Percentiles rank a stretch among this genome's conserved stretches.
Conservation (phyloP, 2,113 vertebrate species). For the Dendrocopos noguchii region DNA sequence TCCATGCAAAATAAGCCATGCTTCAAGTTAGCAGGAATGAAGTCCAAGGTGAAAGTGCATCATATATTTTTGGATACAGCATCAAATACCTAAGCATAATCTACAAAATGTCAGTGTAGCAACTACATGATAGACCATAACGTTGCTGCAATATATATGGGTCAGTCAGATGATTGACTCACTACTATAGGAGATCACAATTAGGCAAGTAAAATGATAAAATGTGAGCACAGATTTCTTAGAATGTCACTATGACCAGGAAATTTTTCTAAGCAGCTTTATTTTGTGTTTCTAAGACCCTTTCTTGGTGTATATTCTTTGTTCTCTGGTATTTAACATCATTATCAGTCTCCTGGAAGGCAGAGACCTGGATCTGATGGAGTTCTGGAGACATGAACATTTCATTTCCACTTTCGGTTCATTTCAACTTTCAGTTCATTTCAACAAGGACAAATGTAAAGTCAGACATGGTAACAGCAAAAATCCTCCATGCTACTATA, state of each 20-base stretch:
- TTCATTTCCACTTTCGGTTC: conserved; percentile 31
- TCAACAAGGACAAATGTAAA: conserved; percentile 27
- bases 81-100: neutral
- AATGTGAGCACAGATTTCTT: neutral
- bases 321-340: neutral
- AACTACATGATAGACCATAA: neutral
- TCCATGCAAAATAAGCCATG: neutral
- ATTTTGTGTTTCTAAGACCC: neutral
- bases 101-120: neutral
- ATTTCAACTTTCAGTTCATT: conserved; percentile 25
- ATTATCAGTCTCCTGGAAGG: conserved; percentile 37
- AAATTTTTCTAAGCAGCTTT: neutral
- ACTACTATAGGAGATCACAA: neutral
- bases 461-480: conserved; percentile 18
- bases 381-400: neutral
- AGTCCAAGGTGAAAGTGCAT: neutral
- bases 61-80: neutral
- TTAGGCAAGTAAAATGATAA: neutral
- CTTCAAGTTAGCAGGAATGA: neutral
- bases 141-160: neutral
- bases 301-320: neutral
- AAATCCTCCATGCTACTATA: conserved; percentile 19
- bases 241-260: neutral
- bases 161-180: neutral
- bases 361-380: neutral